A percentile compares a stretch with the other conserved stretches of the same genome.
phyloP scores from a whole-genome alignment of 1,140 invertebrate genomes.

The Pristionchus pacificus region DNA sequence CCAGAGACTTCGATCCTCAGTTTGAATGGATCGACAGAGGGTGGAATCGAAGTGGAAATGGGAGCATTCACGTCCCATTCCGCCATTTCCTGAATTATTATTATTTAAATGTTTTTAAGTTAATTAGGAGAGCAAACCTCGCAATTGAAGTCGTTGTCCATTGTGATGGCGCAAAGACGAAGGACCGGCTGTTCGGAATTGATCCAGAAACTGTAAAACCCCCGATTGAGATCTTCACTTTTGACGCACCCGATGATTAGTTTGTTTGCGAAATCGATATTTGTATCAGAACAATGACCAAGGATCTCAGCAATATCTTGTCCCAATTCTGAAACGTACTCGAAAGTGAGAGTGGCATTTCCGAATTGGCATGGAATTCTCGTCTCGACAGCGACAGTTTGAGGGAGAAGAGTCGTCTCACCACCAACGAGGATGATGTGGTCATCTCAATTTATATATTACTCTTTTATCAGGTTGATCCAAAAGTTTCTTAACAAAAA shows the following conservation, averaged over 20 bases:
- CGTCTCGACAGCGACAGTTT: conserved; percentile 17
- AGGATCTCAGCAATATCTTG: no score
- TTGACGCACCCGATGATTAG: no score
- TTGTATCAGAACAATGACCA: no score
- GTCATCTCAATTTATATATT: conserved; percentile 3
- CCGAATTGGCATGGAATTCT: conserved; percentile 20
- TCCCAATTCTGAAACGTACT: no score
- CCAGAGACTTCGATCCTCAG: conserved; percentile 21
- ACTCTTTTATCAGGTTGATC: no score
- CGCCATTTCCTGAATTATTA: neutral
- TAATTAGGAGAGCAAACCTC: neutral
- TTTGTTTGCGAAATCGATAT: no score
- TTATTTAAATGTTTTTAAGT: no score
- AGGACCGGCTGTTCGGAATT: neutral
- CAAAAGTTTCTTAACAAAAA: no score
- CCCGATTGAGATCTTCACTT: neutral
- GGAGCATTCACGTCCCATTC: neutral
- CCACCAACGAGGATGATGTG: conserved; percentile 12
- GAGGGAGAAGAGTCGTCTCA: conserved; percentile 4
- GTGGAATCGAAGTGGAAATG: conserved; percentile 21
- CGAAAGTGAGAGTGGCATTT: conserved; percentile 15
- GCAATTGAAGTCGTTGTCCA: neutral
- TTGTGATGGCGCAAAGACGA: conserved; percentile 2
- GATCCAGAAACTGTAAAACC: conserved; percentile 18
- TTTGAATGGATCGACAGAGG: conserved; percentile 14